These are phyloP conservation scores for Perithous albicinctus DNA, from an alignment of 2,888 invertebrate species.

Conservation along the genomic window DNA sequence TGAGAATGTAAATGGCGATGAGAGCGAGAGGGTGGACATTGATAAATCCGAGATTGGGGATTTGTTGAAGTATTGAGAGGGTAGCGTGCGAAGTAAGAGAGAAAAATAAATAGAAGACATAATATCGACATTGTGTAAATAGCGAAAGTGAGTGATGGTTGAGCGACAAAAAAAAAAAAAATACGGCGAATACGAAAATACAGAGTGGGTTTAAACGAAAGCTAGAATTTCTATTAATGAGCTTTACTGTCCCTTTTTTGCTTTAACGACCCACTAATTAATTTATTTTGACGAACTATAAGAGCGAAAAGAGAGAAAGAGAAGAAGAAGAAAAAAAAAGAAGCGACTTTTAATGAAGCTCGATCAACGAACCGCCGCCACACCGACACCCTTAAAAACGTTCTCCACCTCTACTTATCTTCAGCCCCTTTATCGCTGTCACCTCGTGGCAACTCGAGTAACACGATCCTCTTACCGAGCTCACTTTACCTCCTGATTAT, in stretches of 20 bases:
- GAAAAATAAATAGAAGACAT: constrained; percentile 43
- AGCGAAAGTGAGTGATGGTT: constrained; percentile 23
- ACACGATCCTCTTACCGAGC: constrained; percentile 21
- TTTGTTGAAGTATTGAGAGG: constrained; percentile 42
- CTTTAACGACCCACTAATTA: constrained; percentile 32
- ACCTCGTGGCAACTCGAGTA: neutral
- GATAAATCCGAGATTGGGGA: constrained; percentile 32
- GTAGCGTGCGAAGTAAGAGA: constrained; percentile 28
- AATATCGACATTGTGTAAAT: constrained; percentile 64
- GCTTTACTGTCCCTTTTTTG: constrained; percentile 42
- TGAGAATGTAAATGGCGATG: constrained; percentile 45
- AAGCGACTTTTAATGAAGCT: constrained; percentile 9
- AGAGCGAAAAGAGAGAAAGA: constrained; percentile 13
- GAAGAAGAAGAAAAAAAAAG: neutral
- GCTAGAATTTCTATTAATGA: constrained; percentile 44
- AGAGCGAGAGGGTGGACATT: constrained; percentile 36
- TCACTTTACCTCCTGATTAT: constrained; percentile 19
- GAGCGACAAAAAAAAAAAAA: constrained; percentile 23
- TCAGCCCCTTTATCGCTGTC: constrained; percentile 3
- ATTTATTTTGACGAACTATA: constrained; percentile 23
- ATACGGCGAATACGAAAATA: constrained; percentile 35
- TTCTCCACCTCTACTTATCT: neutral
- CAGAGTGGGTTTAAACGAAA: constrained; percentile 57
- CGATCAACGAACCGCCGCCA: constrained; percentile 43
- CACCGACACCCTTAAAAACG: neutral